Evolutionary conservation across 1,140 invertebrate genomes (phyloP), one percentile per base, ranked within the genome.

Genomic region (Stegodyphus dumicola): DNA sequence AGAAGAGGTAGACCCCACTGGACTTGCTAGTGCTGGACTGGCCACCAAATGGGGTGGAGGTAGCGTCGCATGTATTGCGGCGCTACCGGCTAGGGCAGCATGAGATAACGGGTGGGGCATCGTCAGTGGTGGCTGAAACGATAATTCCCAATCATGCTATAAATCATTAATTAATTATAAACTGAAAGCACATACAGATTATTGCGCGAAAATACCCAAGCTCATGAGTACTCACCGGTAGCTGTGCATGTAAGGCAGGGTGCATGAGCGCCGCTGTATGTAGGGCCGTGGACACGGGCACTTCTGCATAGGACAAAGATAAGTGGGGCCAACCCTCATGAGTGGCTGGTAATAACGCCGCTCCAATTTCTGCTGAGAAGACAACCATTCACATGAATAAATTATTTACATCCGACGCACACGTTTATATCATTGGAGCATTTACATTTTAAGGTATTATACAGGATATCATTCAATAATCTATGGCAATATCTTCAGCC

Each of bases 191-290:
- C 1, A 33, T 33, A 33, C 3, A 33, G 33, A 33, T 60, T 60
- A 15, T 5, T 15, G 65, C 17, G 65, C 13, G 65, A 67, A 17
- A 17, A 67, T 15, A 7, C 9, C 10, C 17, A 65, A 71, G 10
- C 33, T 10, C 5, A 65, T 10, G 53, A 7, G 18, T 33, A 88
- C 88, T 88, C 66, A 89, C 88, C 90, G 96, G 96, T 92, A 98
- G 95, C 94, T 98, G 97, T 91, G 96, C 96, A 93, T 98, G 96
- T 91, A 98, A 94, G 91, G 96, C 96, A 90, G 96, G 97, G 92
- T 98, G 97, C 88, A 98, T 95, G 88, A 97, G 93, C 81, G 91
- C 90, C 87, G 95, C 94, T 91, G 89, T 89, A 88, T 97, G 96
- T 88, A 97, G 93, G 75, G 94, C 93, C 66, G 95, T 88, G 9